Conservation (phyloP, 2,888 invertebrate genomes). For the Dasypolia templi region DNA sequence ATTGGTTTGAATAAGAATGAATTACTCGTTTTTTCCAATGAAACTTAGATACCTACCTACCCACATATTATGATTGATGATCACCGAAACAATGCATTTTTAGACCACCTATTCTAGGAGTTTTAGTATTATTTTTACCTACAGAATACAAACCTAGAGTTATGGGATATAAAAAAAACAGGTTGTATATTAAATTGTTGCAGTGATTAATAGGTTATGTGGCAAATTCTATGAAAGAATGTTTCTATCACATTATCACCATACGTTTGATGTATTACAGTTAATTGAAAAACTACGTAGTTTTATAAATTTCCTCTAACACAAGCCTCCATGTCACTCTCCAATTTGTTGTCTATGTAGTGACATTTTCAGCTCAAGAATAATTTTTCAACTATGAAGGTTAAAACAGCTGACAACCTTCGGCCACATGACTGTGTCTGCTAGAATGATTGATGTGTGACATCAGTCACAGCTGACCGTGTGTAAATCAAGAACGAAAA, state of each 20-base stretch:
- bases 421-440: conserved; percentile 17
- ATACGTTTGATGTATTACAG: not conserved
- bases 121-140: too few species aligned
- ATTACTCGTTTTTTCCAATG: too few species aligned
- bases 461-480: not conserved
- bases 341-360: too few species aligned
- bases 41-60: too few species aligned
- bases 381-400: conserved; percentile 15
- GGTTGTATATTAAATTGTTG: not conserved
- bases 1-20: too few species aligned
- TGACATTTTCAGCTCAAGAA: conserved; percentile 7
- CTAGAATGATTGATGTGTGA: conserved; percentile 32
- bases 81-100: too few species aligned
- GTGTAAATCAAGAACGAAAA: not conserved
- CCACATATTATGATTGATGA: too few species aligned
- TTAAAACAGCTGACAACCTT: conserved; percentile 32
- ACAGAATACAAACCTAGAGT: too few species aligned
- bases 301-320: not conserved
- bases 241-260: not conserved
- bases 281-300: not conserved
- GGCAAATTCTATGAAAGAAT: not conserved
- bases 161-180: too few species aligned
- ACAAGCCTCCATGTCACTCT: conserved; percentile 2
- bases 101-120: too few species aligned
- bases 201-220: not conserved